Evolutionary conservation across 2,797 vertebrate species (phyloP).

Genomic region (Brotula barbata): DNA sequence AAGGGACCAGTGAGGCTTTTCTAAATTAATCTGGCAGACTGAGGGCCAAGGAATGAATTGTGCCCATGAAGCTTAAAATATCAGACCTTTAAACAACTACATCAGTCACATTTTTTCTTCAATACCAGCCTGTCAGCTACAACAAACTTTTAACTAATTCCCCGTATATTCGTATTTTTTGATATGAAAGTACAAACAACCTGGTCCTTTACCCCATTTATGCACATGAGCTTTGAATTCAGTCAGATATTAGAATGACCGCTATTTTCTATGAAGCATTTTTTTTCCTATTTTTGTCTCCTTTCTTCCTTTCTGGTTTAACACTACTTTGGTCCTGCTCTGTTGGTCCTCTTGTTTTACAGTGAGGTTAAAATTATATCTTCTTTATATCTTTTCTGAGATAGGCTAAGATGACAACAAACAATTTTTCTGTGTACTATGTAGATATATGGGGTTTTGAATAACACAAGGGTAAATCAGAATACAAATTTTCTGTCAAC

Average conservation of each 20-base stretch:
- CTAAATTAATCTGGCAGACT: slow-evolving; percentile 24
- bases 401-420: too few relatives aligned
- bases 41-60: slow-evolving; percentile 11
- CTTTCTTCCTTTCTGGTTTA: slow-evolving; percentile 29
- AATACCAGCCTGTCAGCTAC: background rate
- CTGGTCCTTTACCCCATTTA: slow-evolving; percentile 1
- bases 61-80: slow-evolving; percentile 38
- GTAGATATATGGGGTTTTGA: too few relatives aligned
- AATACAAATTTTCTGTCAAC: too few relatives aligned
- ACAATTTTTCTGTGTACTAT: too few relatives aligned
- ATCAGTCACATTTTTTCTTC: slow-evolving; percentile 6
- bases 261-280: slow-evolving; percentile 12
- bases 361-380: slow-evolving; percentile 8
- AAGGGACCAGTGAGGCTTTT: slow-evolving; percentile 3
- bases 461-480: too few relatives aligned
- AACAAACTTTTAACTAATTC: slow-evolving; percentile 31
- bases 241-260: slow-evolving; percentile 3
- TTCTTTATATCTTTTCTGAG: too few relatives aligned
- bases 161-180: slow-evolving; percentile 28
- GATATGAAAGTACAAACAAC: slow-evolving; percentile 4
- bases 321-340: slow-evolving; percentile 3
- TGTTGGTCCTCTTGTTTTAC: slow-evolving; percentile 9
- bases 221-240: slow-evolving; percentile 2
- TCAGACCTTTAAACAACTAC: slow-evolving; percentile 6
- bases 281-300: slow-evolving; percentile 22